Evolutionary conservation across 2,797 vertebrate species (phyloP), one percentile per base, ranked within the genome.

Genomic region (Ptychadena robeensis): DNA sequence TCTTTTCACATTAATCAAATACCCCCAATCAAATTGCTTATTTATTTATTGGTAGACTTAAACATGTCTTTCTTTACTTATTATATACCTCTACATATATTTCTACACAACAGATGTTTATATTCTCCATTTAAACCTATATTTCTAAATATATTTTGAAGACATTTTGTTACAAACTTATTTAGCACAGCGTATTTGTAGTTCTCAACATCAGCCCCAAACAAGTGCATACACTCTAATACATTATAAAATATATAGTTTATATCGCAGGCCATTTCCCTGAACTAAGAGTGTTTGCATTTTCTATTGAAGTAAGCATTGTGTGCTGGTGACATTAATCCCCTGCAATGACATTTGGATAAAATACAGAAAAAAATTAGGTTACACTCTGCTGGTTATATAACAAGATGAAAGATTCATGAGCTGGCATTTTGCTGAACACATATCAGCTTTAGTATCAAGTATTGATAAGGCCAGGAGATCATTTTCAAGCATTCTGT

Each of bases 401-500:
- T 79, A 79, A 79, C 44, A 79, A 61, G 77, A 79, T 79, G 77
- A 79, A 79, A 79, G 66, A 79, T 79, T 79, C 53, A 79, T 79
- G 66, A 79, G 77, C n/a, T 79, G 77, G 66, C 77, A 79, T 79
- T 79, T 79, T 70, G 31, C 53, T 79, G 68, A 70, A 69, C 48
- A 79, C 34, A 25, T 79, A 69, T 79, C 53, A 70, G 31, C 66
- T 79, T 79, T 61, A 61, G 40, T 69, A 79, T 79, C 48, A 70
- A 34, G 44, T 79, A 79, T 79, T 79, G 77, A 70, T 78, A 57
- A 78, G 38, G 40, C 64, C 40, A 68, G 15, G 27, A 78, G 40
- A 48, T 44, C 64, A 57, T 57, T 67, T 68, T 68, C n/a, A 7
- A 67, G 48, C 44, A n/a, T 28, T 67, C 12, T 28, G 38, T 34